These are phyloP conservation scores for Cervus canadensis DNA, from an alignment of 2,113 vertebrate species.

Conservation along the genomic window DNA sequence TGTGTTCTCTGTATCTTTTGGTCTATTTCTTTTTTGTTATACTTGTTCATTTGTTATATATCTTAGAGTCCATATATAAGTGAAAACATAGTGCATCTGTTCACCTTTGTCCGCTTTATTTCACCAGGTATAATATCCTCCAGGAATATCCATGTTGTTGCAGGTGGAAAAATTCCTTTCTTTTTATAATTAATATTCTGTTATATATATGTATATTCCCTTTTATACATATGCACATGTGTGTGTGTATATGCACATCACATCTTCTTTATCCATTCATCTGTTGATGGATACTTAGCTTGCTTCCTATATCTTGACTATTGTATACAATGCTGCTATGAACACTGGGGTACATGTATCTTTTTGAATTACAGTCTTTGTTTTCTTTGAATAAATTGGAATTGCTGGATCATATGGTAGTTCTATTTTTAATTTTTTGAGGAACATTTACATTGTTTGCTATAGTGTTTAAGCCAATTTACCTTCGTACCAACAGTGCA, in stretches of 20 bases:
- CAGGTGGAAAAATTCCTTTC: background rate
- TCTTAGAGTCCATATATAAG: background rate
- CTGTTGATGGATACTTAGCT: background rate
- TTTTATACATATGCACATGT: background rate
- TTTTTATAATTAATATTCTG: background rate
- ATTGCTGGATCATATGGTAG: background rate
- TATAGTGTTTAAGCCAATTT: background rate
- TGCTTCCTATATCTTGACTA: background rate
- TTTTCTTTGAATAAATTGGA: background rate
- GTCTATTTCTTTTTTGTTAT: background rate
- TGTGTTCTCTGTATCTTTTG: background rate
- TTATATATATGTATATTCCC: background rate
- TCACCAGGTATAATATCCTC: background rate
- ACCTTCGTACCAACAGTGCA: background rate
- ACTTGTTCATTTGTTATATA: background rate
- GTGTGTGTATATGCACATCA: fast-evolving
- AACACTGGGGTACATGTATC: background rate
- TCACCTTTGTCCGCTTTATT: background rate
- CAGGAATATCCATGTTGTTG: background rate
- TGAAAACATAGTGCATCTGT: background rate
- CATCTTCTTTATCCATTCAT: background rate
- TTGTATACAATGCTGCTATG: background rate
- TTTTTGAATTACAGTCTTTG: background rate
- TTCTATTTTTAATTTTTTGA: background rate
- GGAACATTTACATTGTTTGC: background rate